phyloP scores from a whole-genome alignment of 1,140 invertebrate genomes.

The Latrodectus geometricus region DNA sequence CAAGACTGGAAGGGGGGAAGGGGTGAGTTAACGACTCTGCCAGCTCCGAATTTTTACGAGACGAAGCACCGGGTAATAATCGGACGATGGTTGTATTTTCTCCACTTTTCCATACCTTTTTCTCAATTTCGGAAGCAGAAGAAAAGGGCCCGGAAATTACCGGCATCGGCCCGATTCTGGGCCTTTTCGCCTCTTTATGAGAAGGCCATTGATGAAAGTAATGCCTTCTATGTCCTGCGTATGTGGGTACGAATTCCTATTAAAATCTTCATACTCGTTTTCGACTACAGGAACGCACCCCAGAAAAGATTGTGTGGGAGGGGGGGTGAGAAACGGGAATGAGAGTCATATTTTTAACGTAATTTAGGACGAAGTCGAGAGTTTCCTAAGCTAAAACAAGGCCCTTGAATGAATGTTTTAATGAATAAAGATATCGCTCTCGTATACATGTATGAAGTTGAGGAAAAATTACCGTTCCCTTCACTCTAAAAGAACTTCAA shows the following conservation, averaged over 20 bases:
- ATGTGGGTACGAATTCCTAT: constrained; percentile 27
- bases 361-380: not conserved
- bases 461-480: no score
- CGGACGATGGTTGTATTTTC: constrained; percentile 27
- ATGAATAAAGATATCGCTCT: constrained; percentile 6
- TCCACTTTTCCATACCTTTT: constrained; percentile 42
- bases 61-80: constrained; percentile 28
- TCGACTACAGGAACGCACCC: not conserved
- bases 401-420: no score
- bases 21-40: constrained; percentile 3
- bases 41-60: constrained; percentile 33
- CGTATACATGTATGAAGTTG: no score
- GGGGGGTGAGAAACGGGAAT: not conserved
- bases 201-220: constrained; percentile 8
- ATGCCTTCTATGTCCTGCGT: constrained; percentile 18
- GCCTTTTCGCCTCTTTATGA: constrained; percentile 31
- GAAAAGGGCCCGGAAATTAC: constrained; percentile 37
- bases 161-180: not conserved
- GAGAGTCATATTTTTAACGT: not conserved
- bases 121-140: constrained; percentile 29
- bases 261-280: constrained; percentile 12
- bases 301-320: not conserved
- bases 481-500: no score
- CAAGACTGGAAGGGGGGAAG: not conserved
- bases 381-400: constrained; percentile 11